A percentile compares a stretch with the other conserved stretches of the same genome.
phyloP scores from a whole-genome alignment of 2,888 invertebrate species.

The Margaritifera margaritifera region DNA sequence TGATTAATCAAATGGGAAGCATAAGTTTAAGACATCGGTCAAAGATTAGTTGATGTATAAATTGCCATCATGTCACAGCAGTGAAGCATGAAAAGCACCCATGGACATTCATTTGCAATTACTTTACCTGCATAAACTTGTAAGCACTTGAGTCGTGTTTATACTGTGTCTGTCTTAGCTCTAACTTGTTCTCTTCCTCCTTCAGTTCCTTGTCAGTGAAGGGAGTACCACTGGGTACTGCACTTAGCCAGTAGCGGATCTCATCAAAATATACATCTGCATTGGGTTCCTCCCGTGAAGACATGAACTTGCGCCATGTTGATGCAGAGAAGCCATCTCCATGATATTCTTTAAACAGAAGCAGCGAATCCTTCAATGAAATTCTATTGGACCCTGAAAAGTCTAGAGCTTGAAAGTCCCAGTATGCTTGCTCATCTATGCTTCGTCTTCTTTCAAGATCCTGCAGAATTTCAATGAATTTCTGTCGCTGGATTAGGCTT shows the following conservation, averaged over 20 bases:
- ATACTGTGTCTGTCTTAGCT: constrained; percentile 32
- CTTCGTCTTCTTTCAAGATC: constrained; percentile 58
- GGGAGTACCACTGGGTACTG: constrained; percentile 43
- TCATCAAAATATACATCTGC: constrained; percentile 65
- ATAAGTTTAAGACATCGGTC: too few relatives aligned
- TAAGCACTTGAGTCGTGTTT: constrained; percentile 27
- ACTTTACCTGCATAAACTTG: constrained; percentile 33
- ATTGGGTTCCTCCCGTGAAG: constrained; percentile 43
- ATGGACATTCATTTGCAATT: background rate
- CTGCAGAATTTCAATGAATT: constrained; percentile 57
- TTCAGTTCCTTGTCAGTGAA: constrained; percentile 43
- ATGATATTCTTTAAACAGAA: constrained; percentile 65
- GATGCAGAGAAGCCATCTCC: constrained; percentile 60
- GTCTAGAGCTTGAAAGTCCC: constrained; percentile 64
- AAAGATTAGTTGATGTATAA: too few relatives aligned
- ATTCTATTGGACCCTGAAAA: constrained; percentile 48
- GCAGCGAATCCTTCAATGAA: constrained; percentile 56
- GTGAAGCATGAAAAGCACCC: background rate
- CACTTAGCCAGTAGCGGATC: constrained; percentile 60
- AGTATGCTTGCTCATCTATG: constrained; percentile 61
- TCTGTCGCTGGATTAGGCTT: constrained; percentile 36
- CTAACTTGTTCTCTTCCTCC: constrained; percentile 45
- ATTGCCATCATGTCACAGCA: background rate
- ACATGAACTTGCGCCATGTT: constrained; percentile 60
- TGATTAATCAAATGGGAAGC: too few relatives aligned